Conservation (phyloP, 2,888 invertebrate species). For the Hypena proboscidalis region DNA sequence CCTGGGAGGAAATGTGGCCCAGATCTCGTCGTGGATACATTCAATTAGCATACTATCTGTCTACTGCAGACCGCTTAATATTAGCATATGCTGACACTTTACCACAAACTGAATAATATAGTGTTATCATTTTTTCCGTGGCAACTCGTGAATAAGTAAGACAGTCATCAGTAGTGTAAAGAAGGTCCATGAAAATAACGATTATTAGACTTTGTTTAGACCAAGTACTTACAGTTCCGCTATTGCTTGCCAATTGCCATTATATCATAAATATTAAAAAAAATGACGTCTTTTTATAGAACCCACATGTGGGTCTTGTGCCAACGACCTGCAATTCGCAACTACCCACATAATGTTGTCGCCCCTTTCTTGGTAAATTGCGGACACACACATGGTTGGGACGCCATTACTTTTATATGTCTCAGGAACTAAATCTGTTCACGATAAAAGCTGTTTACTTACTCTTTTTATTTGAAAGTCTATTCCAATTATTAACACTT, state of each 20-base stretch:
- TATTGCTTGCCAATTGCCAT: no score
- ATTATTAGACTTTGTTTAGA: no score
- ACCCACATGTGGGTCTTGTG: constrained; percentile 62
- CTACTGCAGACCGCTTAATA: constrained; percentile 48
- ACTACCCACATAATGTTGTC: constrained; percentile 55
- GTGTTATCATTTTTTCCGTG: constrained; percentile 35
- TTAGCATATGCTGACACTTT: constrained; percentile 45
- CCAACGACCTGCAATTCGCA: constrained; percentile 65
- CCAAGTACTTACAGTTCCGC: no score
- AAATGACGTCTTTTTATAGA: constrained; percentile 18
- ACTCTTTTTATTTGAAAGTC: constrained; percentile 53
- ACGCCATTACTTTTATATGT: constrained; percentile 10
- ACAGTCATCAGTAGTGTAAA: no score
- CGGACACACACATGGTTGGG: constrained; percentile 3
- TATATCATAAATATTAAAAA: constrained; percentile 19
- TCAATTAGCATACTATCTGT: constrained; percentile 58
- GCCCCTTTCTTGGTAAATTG: constrained; percentile 25
- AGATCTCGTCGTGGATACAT: constrained; percentile 57
- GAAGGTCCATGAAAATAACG: no score
- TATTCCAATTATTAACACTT: constrained; percentile 47
- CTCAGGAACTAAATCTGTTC: constrained; percentile 3
- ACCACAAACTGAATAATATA: constrained; percentile 36
- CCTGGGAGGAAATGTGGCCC: constrained; percentile 71
- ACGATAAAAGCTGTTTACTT: constrained; percentile 5
- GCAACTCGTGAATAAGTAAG: no score